phyloP scores from a whole-genome alignment of 2,113 vertebrate genomes.

The Zapus hudsonius region DNA sequence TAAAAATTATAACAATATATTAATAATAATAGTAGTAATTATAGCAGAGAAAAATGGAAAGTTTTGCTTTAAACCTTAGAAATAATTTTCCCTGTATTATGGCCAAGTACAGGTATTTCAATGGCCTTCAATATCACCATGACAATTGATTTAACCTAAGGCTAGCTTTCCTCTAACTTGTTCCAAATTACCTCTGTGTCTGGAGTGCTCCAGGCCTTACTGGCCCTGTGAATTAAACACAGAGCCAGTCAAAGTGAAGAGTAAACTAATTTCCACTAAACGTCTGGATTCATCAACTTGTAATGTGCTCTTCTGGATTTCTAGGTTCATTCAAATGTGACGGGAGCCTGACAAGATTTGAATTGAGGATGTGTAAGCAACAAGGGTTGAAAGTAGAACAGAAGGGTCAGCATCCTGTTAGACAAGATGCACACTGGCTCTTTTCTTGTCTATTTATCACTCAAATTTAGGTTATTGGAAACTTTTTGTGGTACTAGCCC shows the following conservation, averaged over 20 bases:
- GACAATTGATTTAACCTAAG: slow-evolving; percentile 45
- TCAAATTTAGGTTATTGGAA: background rate
- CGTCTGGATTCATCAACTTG: slow-evolving; percentile 39
- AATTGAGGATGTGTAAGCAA: slow-evolving; percentile 13
- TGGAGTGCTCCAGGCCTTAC: background rate
- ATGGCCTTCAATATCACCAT: background rate
- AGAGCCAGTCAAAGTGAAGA: slow-evolving; percentile 30
- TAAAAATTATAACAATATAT: background rate
- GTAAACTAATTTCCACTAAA: slow-evolving; percentile 63
- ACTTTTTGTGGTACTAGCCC: background rate
- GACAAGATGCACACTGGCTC: background rate
- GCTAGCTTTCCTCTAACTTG: background rate
- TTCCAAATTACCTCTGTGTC: slow-evolving; percentile 55
- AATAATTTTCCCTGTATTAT: background rate
- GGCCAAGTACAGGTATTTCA: background rate
- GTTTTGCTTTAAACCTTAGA: slow-evolving; percentile 7
- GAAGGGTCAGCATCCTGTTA: background rate
- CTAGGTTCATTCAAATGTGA: slow-evolving; percentile 33
- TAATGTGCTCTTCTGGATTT: slow-evolving; percentile 48
- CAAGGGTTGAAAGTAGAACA: slow-evolving; percentile 47
- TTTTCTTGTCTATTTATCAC: background rate
- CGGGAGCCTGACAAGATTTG: slow-evolving; percentile 40
- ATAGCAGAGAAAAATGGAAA: background rate
- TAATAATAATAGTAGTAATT: background rate
- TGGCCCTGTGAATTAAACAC: slow-evolving; percentile 53